Conservation (phyloP, 35 echinoderm and acorn worm species). For the Stichopus chloronotus region DNA sequence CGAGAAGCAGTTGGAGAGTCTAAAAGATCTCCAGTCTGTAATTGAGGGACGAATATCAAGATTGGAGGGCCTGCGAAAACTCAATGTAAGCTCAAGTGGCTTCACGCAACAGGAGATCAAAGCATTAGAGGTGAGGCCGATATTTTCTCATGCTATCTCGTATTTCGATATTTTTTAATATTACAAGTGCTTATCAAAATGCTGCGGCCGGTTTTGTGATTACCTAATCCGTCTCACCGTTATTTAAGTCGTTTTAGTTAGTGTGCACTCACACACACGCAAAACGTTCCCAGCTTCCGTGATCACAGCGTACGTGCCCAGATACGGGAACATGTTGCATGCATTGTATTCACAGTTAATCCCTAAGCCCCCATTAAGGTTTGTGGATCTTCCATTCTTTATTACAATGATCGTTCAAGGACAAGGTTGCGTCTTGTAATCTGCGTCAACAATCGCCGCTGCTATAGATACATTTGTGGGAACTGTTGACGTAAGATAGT, state of each 20-base stretch:
- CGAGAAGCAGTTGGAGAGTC: conserved; percentile 54
- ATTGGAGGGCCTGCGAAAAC: conserved; percentile 62
- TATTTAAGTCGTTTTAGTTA: background rate
- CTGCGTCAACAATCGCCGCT: background rate
- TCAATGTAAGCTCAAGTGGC: conserved; percentile 54
- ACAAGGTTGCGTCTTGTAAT: background rate
- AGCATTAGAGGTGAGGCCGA: conserved; percentile 54
- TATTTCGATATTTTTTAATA: background rate
- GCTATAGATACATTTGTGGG: background rate
- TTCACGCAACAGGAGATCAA: conserved; percentile 64
- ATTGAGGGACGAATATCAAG: conserved; percentile 60
- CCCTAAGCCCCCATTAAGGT: background rate
- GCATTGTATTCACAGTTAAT: background rate
- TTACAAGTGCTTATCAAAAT: background rate
- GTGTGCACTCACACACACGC: background rate
- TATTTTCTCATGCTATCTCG: background rate
- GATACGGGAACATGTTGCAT: conserved; percentile 1
- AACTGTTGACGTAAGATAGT: background rate
- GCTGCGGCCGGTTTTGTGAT: background rate
- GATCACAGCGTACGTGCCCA: background rate
- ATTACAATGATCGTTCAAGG: background rate
- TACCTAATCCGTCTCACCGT: background rate
- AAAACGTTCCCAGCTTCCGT: background rate
- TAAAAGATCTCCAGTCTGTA: conserved; percentile 59
- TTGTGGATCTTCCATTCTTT: background rate